phyloP scores from a whole-genome alignment of 2,888 invertebrate genomes.

The Lasius fuliginosus region DNA sequence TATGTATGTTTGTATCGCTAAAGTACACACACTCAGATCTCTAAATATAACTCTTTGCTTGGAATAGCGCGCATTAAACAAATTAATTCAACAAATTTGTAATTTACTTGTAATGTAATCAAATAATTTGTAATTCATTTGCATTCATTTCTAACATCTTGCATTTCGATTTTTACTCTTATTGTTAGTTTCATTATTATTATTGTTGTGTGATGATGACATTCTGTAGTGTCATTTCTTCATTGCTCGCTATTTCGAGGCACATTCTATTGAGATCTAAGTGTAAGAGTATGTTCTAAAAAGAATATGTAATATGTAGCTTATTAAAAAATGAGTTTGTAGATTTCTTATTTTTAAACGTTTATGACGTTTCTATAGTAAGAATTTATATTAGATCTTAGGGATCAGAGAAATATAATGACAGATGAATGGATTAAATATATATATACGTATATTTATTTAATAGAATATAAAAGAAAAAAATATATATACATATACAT shows the following conservation, averaged over 20 bases:
- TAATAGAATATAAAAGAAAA: conserved; percentile 64
- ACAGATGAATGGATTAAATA: conserved; percentile 66
- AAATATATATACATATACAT: conserved; percentile 56
- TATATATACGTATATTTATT: conserved; percentile 70
- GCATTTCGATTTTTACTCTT: conserved; percentile 46
- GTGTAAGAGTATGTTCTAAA: not conserved
- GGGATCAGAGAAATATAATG: conserved; percentile 57
- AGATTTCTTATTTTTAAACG: not conserved
- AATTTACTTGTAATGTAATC: not conserved
- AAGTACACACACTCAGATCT: conserved; percentile 33
- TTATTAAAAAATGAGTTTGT: not conserved
- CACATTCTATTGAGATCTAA: not conserved
- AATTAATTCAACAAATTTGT: conserved; percentile 51
- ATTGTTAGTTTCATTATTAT: conserved; percentile 36
- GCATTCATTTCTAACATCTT: conserved; percentile 53
- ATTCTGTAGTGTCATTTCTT: not conserved
- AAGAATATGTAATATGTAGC: not conserved
- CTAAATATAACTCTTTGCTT: conserved; percentile 8
- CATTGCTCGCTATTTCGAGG: not conserved
- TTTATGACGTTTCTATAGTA: conserved; percentile 41
- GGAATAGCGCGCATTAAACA: not conserved
- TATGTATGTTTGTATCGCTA: conserved; percentile 13
- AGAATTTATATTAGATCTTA: conserved; percentile 55
- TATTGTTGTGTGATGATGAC: conserved; percentile 46
- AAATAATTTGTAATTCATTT: conserved; percentile 32